Percentiles rank a stretch among this genome's conserved stretches.
phyloP scores from a whole-genome alignment of 2,113 vertebrate species.

The Petrocephalus zakoni region DNA sequence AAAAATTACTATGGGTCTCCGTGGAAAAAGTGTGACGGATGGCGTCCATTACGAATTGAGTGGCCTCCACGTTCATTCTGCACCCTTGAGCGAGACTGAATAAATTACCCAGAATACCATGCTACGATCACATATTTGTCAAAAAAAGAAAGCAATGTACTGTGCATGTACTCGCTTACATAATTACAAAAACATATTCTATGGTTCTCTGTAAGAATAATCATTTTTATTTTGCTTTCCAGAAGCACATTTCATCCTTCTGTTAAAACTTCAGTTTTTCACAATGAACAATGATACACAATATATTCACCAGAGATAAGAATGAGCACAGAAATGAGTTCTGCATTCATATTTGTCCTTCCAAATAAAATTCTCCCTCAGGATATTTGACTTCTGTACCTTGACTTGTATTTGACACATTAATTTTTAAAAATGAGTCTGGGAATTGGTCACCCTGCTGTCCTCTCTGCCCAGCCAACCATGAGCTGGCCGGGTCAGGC shows the following conservation, averaged over 20 bases:
- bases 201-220: neutral
- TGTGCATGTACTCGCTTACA: neutral
- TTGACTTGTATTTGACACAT: neutral
- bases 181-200: neutral
- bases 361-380: neutral
- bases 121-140: neutral
- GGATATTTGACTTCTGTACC: neutral
- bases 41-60: neutral
- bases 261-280: neutral
- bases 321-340: neutral
- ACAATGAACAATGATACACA: neutral
- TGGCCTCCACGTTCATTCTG: neutral
- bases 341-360: neutral
- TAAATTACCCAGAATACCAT: neutral
- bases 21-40: conserved; percentile 3
- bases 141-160: neutral
- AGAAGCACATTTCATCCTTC: neutral
- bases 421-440: neutral
- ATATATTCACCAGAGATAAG: neutral
- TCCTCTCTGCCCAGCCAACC: neutral
- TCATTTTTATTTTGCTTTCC: neutral
- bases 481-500: neutral
- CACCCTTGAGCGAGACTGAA: neutral
- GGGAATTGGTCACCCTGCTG: neutral
- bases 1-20: neutral